A percentile compares a stretch with the other conserved stretches of the same genome.
Conservation (phyloP, 2,888 invertebrate species). For the Geotrupes spiniger region DNA sequence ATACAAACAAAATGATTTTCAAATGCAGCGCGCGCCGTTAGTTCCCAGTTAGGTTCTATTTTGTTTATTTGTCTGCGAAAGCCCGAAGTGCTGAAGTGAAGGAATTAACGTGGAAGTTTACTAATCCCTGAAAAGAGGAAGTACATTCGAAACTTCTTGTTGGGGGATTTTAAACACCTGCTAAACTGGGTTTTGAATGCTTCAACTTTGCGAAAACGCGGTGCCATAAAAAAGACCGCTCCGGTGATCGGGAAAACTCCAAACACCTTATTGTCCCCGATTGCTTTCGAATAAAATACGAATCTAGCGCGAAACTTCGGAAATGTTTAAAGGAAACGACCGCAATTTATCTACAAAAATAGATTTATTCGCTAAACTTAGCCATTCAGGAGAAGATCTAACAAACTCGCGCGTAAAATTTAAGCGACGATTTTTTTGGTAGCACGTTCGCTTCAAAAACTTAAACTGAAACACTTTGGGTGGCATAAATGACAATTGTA, state of each 20-base stretch:
- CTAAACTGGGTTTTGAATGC: constrained; percentile 23
- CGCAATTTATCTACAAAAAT: too few relatives aligned
- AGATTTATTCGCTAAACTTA: too few relatives aligned
- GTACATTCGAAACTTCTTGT: constrained; percentile 26
- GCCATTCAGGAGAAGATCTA: too few relatives aligned
- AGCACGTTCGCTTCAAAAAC: too few relatives aligned
- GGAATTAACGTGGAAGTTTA: constrained; percentile 25
- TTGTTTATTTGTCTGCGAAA: constrained; percentile 8
- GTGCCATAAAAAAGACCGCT: constrained; percentile 4
- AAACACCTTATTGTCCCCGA: constrained; percentile 3
- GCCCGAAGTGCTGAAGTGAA: constrained; percentile 20
- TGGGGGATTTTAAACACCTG: constrained; percentile 27
- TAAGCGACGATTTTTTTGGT: too few relatives aligned
- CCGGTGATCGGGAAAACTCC: constrained; percentile 3
- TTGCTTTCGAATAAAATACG: constrained; percentile 3
- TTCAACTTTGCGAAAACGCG: constrained; percentile 20
- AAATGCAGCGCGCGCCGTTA: too few relatives aligned
- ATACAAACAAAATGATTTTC: too few relatives aligned
- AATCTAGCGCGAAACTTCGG: not conserved
- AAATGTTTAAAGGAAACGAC: too few relatives aligned
- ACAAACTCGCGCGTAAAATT: too few relatives aligned
- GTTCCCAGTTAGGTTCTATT: not conserved
- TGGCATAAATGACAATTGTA: too few relatives aligned
- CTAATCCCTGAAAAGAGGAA: constrained; percentile 24
- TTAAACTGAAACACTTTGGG: too few relatives aligned